These are phyloP conservation scores for Oxyura jamaicensis DNA, from an alignment of 2,113 vertebrate genomes.

Conservation along the genomic window DNA sequence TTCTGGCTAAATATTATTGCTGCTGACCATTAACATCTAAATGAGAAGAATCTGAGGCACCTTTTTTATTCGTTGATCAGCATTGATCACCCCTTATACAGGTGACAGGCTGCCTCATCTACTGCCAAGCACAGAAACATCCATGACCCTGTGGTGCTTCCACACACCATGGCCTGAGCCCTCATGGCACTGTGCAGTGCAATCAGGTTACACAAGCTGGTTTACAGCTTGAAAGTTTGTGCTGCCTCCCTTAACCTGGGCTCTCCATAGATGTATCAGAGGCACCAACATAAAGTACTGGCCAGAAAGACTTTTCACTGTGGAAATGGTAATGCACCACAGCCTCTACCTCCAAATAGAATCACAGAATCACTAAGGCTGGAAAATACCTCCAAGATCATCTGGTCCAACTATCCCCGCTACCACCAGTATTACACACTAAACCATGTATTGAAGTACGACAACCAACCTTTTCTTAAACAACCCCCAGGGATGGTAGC, in stretches of 20 bases:
- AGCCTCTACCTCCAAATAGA: neutral
- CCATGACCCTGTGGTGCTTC: neutral
- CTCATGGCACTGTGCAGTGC: neutral
- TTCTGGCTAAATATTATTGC: neutral
- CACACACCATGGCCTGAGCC: neutral
- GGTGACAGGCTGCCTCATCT: neutral
- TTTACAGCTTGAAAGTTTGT: neutral
- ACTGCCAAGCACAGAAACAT: accelerated
- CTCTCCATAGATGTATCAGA: accelerated
- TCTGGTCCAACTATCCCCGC: too few relatives aligned
- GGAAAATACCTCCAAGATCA: too few relatives aligned
- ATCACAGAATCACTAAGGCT: too few relatives aligned
- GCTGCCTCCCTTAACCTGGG: neutral
- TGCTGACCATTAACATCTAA: neutral
- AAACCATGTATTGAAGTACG: too few relatives aligned
- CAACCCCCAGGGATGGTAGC: too few relatives aligned
- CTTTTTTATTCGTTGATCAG: neutral
- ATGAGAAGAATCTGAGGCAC: neutral
- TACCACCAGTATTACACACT: too few relatives aligned
- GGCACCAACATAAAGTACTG: accelerated
- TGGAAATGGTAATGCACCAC: neutral
- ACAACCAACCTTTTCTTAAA: too few relatives aligned
- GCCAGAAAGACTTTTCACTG: neutral
- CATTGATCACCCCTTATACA: neutral
- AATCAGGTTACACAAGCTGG: neutral